Evolutionary conservation across 2,113 vertebrate genomes (phyloP).

Genomic region (Anas platyrhynchos): DNA sequence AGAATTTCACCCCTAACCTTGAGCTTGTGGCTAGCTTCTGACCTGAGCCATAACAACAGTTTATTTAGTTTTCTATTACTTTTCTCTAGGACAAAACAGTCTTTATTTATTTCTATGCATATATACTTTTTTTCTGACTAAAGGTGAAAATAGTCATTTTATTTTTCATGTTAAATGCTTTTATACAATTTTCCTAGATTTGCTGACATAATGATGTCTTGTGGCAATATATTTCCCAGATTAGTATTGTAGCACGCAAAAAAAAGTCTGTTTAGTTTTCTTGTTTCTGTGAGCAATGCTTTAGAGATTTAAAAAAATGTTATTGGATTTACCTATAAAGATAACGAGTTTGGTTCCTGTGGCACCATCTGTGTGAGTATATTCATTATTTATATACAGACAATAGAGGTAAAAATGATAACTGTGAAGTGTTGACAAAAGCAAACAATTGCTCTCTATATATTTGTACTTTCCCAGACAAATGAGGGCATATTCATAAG

Average conservation of each 20-base stretch:
- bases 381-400: constrained; percentile 27
- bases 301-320: constrained; percentile 36
- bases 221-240: background rate
- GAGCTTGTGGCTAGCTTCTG: background rate
- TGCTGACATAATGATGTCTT: constrained; percentile 15
- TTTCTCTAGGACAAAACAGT: background rate
- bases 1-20: background rate
- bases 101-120: background rate
- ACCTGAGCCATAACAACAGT: background rate
- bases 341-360: background rate
- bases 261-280: constrained; percentile 1
- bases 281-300: constrained; percentile 10
- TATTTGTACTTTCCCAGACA: background rate
- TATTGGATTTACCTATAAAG: constrained; percentile 6
- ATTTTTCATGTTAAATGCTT: constrained; percentile 3
- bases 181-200: background rate
- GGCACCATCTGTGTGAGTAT: background rate
- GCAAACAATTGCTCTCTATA: background rate
- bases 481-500: background rate
- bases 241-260: background rate
- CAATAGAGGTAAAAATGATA: background rate
- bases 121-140: background rate
- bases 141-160: background rate
- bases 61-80: constrained; percentile 5
- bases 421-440: background rate